A percentile compares a stretch with the other conserved stretches of the same genome.
Evolutionary conservation across 1,140 invertebrate species (phyloP).

Genomic region (Acyrthosiphon pisum): DNA sequence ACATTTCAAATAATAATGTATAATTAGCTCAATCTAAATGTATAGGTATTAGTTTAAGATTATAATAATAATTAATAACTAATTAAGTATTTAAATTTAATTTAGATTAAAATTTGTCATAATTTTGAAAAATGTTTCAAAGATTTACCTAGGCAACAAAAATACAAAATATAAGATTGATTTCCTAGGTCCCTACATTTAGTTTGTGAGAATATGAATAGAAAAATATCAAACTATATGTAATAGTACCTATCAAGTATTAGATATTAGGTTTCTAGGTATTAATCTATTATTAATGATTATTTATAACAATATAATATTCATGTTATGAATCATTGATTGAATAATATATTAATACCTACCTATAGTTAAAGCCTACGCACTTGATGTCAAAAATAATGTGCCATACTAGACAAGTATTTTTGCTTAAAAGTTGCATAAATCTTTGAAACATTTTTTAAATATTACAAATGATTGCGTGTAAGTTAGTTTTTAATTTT

Average conservation of each 20-base stretch:
- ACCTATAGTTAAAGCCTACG: neutral
- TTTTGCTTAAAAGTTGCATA: constrained; percentile 44
- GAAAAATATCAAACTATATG: neutral
- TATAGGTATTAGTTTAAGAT: neutral
- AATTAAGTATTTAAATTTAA: neutral
- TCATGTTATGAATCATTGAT: neutral
- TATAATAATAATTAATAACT: neutral
- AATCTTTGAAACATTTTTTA: constrained; percentile 58
- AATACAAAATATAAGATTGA: constrained; percentile 1
- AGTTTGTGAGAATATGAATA: neutral
- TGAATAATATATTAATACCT: neutral
- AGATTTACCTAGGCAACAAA: constrained; percentile 12
- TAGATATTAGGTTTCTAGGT: neutral
- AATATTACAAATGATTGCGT: constrained; percentile 29
- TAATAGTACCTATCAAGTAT: neutral
- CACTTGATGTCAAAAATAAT: constrained; percentile 40
- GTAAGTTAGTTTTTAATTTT: constrained; percentile 14
- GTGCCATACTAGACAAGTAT: constrained; percentile 42
- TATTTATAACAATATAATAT: neutral
- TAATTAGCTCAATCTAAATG: constrained; percentile 36
- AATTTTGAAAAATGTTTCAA: constrained; percentile 53
- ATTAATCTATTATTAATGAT: neutral
- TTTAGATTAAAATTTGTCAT: neutral
- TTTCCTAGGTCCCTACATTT: neutral
- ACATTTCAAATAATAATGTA: neutral